Base-by-base conservation (phyloP, 1,140 invertebrate species). In the Macrobrachium nipponense region DNA sequence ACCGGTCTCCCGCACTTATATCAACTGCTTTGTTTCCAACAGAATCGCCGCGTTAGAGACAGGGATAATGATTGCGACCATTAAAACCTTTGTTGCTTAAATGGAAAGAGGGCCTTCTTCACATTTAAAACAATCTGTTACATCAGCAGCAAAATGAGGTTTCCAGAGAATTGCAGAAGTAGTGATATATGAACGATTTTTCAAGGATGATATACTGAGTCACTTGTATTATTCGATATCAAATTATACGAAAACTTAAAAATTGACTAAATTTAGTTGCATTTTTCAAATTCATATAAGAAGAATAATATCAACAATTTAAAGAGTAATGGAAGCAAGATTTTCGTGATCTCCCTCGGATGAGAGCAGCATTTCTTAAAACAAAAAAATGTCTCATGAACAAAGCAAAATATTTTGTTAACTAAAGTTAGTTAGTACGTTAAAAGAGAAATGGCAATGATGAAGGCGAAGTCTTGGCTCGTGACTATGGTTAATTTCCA, bases 51-150 rank as follows among this genome's bases (percentile, higher is more conserved):
- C 61, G 59, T 80, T 44, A 60, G 77, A 62, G 73, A 70, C 77
- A 75, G 80, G 84, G 80, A 73, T 80, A 78, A 86, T 86, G 84
- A 86, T 80, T 68, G 77, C 23, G 59, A 75, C 80, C 80, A 80
- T 86, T 51, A 73, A 70, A 72, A 80, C 59, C 59, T 64, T 80
- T 86, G 84, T 86, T 64, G 36, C 62, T 86, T 80, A 80, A 80
- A 86, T 86, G 84, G 51, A 8, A 2, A 51, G 51, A 51, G 51
- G 12, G 51, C 51, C 12, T 51, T 51, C 12, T 7, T 70, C 23
- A 70, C 4, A 36, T 36, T 36, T 36, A 36, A 36, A 36, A 36
- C 4, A 36, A 36, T 36, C 27, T 36, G 4, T 36, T 36, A 36
- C 4, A 36, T 36, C 68, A 70, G 23, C 68, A 70, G 20, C 36